phyloP scores from a whole-genome alignment of 2,113 vertebrate genomes.

The Burhinus bistriatus region DNA sequence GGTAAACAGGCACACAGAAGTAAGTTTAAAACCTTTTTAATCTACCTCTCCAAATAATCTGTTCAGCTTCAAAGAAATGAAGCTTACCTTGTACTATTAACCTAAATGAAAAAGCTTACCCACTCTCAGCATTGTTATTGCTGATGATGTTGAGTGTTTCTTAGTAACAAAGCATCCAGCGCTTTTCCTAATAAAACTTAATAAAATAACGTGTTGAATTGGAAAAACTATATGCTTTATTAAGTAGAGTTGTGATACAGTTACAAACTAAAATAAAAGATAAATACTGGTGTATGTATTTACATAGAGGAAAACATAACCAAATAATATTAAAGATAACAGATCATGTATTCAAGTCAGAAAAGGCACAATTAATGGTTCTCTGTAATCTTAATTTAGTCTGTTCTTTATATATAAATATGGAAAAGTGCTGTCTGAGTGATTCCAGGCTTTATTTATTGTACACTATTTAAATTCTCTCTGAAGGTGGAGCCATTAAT shows the following conservation, averaged over 20 bases:
- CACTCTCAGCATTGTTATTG: background rate
- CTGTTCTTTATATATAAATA: background rate
- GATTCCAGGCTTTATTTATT: background rate
- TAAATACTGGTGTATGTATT: background rate
- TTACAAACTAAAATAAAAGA: background rate
- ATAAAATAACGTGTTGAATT: background rate
- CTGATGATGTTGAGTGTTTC: background rate
- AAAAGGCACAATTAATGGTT: background rate
- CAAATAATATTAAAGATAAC: background rate
- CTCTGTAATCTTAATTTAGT: background rate
- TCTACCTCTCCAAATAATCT: background rate
- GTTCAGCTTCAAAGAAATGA: background rate
- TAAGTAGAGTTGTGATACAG: background rate
- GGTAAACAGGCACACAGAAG: background rate
- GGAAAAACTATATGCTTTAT: background rate
- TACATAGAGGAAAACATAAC: background rate
- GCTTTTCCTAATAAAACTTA: background rate
- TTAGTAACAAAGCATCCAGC: background rate
- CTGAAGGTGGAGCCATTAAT: background rate
- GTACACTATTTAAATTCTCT: background rate
- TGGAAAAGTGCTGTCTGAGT: fast-evolving
- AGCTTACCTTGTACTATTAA: background rate
- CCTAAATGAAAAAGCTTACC: background rate
- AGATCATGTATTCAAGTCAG: background rate
- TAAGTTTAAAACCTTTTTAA: background rate